Evolutionary conservation across 2,888 invertebrate species (phyloP).

Genomic region (Lepetodrilus schrolli): DNA sequence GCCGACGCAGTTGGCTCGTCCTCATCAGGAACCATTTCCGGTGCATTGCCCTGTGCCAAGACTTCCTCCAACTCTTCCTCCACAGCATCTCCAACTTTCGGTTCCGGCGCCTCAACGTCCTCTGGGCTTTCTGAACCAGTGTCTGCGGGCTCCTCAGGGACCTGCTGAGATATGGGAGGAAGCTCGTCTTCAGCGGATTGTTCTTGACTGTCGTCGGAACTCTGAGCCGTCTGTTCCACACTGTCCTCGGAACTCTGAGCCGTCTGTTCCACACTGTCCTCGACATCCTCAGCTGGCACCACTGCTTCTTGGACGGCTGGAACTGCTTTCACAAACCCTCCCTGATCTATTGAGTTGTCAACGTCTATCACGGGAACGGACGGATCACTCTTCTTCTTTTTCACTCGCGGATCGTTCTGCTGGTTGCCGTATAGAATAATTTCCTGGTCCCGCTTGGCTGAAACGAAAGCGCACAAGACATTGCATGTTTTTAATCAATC

Average conservation of each 20-base stretch:
- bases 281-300: background rate
- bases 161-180: background rate
- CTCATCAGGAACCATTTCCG: background rate
- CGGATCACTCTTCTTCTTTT: conserved; percentile 45
- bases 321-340: background rate
- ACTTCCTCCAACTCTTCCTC: conserved; percentile 28
- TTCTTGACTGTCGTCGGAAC: background rate
- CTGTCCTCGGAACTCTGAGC: background rate
- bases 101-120: conserved; percentile 26
- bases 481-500: too few species aligned
- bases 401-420: conserved; percentile 43
- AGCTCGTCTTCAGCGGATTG: background rate
- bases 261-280: background rate
- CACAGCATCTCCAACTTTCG: conserved; percentile 19
- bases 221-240: background rate
- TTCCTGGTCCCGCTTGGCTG: conserved; percentile 56
- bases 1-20: too few species aligned
- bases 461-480: too few species aligned
- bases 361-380: conserved; percentile 28
- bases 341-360: background rate
- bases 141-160: background rate
- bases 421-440: conserved; percentile 53
- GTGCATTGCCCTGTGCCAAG: background rate
- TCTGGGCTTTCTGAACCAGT: conserved; percentile 19
- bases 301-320: background rate